A percentile compares a stretch with the other conserved stretches of the same genome.
Evolutionary conservation across 2,797 vertebrate genomes (phyloP).

Genomic region (Pogoniulus pusillus): DNA sequence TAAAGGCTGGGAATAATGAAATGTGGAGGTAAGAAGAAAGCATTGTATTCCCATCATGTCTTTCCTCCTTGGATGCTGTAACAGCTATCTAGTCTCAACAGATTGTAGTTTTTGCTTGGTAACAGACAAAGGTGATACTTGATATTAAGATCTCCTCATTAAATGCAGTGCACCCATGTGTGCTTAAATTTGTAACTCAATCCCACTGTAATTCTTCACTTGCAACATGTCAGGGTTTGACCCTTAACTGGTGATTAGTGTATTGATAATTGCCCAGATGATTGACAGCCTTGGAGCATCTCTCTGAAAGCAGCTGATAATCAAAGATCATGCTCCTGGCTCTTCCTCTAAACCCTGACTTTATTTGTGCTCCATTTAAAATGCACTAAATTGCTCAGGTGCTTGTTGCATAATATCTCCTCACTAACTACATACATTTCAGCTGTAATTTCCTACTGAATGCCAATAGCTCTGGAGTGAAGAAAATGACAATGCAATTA

Average conservation of each 20-base stretch:
- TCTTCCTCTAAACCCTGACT: background rate
- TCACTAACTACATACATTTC: background rate
- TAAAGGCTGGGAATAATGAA: background rate
- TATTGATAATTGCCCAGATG: background rate
- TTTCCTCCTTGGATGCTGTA: background rate
- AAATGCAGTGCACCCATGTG: background rate
- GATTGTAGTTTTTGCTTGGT: background rate
- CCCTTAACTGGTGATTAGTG: background rate
- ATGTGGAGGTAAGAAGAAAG: background rate
- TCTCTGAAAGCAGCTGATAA: background rate
- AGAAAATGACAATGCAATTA: background rate
- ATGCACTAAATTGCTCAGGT: background rate
- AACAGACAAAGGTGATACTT: background rate
- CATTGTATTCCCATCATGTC: background rate
- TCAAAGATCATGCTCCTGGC: background rate
- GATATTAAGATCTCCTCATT: background rate
- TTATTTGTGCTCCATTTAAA: background rate
- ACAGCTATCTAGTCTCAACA: background rate
- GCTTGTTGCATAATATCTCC: background rate
- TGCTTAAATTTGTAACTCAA: background rate
- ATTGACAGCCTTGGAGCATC: background rate
- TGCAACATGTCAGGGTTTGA: background rate
- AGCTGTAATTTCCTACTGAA: background rate
- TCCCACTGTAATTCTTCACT: background rate
- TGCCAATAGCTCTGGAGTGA: background rate